Percentiles rank a stretch among this genome's conserved stretches.
phyloP scores from a whole-genome alignment of 2,888 invertebrate genomes.

The Omphaloscelis lunosa region DNA sequence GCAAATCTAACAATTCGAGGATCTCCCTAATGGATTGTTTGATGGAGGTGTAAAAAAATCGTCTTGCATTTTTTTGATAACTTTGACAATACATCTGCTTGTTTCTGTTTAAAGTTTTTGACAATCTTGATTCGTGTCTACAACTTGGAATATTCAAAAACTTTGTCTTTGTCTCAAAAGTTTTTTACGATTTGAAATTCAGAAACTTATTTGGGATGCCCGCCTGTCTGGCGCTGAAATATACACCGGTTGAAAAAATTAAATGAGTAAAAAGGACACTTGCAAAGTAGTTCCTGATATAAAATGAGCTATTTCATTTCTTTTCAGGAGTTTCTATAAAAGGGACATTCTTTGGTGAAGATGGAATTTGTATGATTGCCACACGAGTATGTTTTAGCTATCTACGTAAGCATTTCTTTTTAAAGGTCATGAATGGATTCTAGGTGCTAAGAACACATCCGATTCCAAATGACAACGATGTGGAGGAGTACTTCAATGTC shows the following conservation, averaged over 20 bases:
- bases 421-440: not conserved
- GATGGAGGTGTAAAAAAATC: conserved; percentile 1
- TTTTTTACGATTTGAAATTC: conserved; percentile 53
- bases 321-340: conserved; percentile 9
- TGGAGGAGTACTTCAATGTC: not conserved
- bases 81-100: conserved; percentile 40
- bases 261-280: conserved; percentile 33
- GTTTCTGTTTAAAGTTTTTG: conserved; percentile 52
- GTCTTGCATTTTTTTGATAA: conserved; percentile 16
- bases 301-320: conserved; percentile 35
- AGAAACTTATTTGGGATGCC: conserved; percentile 48
- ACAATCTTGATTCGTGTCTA: conserved; percentile 43
- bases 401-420: not conserved
- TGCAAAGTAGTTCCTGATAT: conserved; percentile 7
- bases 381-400: not conserved
- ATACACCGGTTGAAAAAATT: conserved; percentile 16
- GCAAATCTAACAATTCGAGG: not conserved
- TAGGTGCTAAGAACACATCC: not conserved
- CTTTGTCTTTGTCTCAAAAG: conserved; percentile 47
- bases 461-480: not conserved
- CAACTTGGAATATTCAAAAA: conserved; percentile 49
- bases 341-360: not conserved
- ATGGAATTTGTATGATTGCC: conserved; percentile 13
- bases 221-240: conserved; percentile 8
- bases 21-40: conserved; percentile 8